Conservation (phyloP, 2,113 vertebrate genomes). For the Eretmochelys imbricata region DNA sequence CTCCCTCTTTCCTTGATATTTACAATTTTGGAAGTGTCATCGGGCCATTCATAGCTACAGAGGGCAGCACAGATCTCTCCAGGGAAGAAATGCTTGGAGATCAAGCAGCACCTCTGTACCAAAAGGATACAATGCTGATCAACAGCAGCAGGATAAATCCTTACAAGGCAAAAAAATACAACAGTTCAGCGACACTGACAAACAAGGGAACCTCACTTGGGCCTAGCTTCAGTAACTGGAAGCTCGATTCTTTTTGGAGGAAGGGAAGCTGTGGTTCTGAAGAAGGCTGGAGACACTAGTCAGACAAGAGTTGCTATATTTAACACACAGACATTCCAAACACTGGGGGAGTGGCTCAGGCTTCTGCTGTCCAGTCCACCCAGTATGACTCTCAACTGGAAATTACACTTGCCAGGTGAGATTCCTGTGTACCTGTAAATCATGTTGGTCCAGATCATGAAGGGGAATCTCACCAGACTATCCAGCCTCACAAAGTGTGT, state of each 20-base stretch:
- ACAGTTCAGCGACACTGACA: rapidly evolving
- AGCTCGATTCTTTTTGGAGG: rapidly evolving
- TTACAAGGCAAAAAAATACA: background rate
- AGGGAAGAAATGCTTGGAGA: background rate
- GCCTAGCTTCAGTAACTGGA: background rate
- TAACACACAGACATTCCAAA: background rate
- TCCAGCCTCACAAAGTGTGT: background rate
- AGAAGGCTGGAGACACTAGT: background rate
- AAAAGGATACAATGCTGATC: background rate
- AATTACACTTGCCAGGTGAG: background rate
- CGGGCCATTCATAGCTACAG: background rate
- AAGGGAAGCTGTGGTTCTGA: background rate
- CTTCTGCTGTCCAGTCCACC: rapidly evolving
- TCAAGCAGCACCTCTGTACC: rapidly evolving
- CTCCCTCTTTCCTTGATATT: background rate
- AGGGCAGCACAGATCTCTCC: rapidly evolving
- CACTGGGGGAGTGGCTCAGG: background rate
- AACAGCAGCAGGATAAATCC: background rate
- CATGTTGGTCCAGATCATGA: background rate
- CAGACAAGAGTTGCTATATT: background rate
- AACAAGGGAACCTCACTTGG: background rate
- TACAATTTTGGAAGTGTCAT: background rate
- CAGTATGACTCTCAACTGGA: background rate
- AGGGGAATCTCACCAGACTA: background rate
- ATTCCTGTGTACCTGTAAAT: background rate